Evolutionary conservation across 2,113 vertebrate genomes (phyloP).

Genomic region (Albula glossodonta): DNA sequence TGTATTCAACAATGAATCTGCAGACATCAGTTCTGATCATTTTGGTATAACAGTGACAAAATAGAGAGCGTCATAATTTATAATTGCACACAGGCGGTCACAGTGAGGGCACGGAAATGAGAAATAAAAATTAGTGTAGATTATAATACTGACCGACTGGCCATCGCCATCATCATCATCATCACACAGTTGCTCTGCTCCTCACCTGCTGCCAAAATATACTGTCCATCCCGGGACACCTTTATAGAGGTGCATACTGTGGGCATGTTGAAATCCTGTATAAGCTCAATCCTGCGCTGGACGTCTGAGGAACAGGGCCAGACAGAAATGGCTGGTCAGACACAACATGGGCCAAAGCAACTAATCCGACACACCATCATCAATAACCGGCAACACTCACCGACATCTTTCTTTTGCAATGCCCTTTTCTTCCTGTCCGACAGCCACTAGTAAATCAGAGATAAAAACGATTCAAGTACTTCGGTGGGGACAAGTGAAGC

Average conservation of each 20-base stretch:
- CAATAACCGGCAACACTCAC: slow-evolving; percentile 68
- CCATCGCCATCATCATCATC: neutral
- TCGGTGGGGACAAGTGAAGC: neutral
- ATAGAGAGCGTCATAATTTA: neutral
- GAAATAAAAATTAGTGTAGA: neutral
- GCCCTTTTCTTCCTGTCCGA: slow-evolving; percentile 93
- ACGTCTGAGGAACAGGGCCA: slow-evolving; percentile 70
- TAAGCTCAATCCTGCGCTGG: slow-evolving; percentile 94
- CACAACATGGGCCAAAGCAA: neutral
- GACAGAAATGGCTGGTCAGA: neutral
- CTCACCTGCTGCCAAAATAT: slow-evolving; percentile 90
- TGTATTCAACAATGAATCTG: neutral
- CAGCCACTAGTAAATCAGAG: slow-evolving; percentile 79
- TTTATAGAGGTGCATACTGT: slow-evolving; percentile 89
- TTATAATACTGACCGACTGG: neutral
- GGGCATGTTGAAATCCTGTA: slow-evolving; percentile 98
- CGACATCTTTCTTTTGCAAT: slow-evolving; percentile 92
- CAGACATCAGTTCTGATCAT: neutral
- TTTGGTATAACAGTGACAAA: neutral
- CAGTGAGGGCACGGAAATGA: neutral
- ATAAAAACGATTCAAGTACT: neutral
- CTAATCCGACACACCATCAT: neutral
- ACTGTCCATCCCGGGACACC: slow-evolving; percentile 93
- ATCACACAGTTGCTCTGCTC: slow-evolving; percentile 3
- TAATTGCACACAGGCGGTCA: neutral